Evolutionary conservation across 1,140 invertebrate genomes (phyloP).

Genomic region (Lordiphosa mommai): DNA sequence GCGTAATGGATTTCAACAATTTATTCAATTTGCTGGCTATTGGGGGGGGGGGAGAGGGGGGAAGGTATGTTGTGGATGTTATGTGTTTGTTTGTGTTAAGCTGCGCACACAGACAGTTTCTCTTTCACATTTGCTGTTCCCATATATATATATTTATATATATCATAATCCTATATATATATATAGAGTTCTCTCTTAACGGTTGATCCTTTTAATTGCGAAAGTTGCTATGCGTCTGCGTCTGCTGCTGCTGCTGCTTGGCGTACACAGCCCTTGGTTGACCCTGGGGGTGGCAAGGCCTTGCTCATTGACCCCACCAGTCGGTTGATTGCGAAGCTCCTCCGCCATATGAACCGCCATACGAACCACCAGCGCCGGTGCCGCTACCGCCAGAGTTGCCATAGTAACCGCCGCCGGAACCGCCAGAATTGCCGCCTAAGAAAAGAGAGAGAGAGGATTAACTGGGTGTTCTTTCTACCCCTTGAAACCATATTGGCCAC

Average conservation of each 20-base stretch:
- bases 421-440: slow-evolving; percentile 52
- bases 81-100: slow-evolving; percentile 41
- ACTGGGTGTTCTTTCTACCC: not conserved
- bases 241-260: slow-evolving; percentile 14
- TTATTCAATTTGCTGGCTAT: slow-evolving; percentile 37
- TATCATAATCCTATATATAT: slow-evolving; percentile 40
- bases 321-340: slow-evolving; percentile 67
- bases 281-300: slow-evolving; percentile 40
- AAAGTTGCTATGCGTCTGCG: slow-evolving; percentile 39
- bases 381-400: slow-evolving; percentile 44
- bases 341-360: slow-evolving; percentile 81
- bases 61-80: slow-evolving; percentile 11
- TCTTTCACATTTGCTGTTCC: slow-evolving; percentile 71
- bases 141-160: slow-evolving; percentile 42
- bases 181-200: slow-evolving; percentile 57
- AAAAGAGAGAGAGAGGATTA: not conserved
- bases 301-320: slow-evolving; percentile 77
- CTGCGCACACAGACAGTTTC: slow-evolving; percentile 72
- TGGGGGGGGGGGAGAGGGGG: slow-evolving; percentile 11
- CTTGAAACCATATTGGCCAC: slow-evolving; percentile 34
- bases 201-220: slow-evolving; percentile 30
- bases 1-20: slow-evolving; percentile 46
- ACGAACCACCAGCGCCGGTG: slow-evolving; percentile 76
- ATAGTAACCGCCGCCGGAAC: slow-evolving; percentile 50
- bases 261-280: slow-evolving; percentile 30